Percentiles rank a stretch among this genome's conserved stretches.
Evolutionary conservation across 2,797 vertebrate species (phyloP).

Genomic region (Danio albolineatus): DNA sequence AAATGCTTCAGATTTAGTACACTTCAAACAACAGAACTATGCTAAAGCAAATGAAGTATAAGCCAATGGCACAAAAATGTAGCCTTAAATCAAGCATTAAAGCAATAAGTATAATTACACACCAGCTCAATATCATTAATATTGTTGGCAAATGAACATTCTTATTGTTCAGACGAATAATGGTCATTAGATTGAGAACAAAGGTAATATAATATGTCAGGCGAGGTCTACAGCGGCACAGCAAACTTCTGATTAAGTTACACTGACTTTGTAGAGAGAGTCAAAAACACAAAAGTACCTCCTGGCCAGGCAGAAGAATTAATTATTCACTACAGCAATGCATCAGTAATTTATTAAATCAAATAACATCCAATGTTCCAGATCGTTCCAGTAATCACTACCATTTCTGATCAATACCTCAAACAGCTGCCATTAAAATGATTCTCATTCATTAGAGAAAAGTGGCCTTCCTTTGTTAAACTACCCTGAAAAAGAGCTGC

Average conservation of each 20-base stretch:
- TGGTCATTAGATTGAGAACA: background rate
- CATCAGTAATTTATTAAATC: constrained; percentile 66
- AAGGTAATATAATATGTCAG: background rate
- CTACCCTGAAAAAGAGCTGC: constrained; percentile 26
- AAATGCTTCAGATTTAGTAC: no score
- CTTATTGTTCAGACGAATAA: background rate
- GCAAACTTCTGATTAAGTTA: background rate
- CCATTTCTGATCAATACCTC: constrained; percentile 57
- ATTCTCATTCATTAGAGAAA: constrained; percentile 55
- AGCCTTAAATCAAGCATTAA: background rate
- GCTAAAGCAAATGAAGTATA: background rate
- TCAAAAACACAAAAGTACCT: constrained; percentile 27
- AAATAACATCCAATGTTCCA: constrained; percentile 56
- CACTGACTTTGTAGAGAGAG: background rate
- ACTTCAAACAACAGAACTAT: no score
- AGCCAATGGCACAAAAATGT: background rate
- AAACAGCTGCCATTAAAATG: constrained; percentile 61
- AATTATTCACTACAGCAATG: constrained; percentile 57
- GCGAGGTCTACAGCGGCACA: background rate
- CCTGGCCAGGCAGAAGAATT: constrained; percentile 48
- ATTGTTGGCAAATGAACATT: background rate
- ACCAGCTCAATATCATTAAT: background rate
- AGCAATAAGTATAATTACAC: background rate
- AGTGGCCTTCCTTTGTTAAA: constrained; percentile 33
- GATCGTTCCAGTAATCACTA: constrained; percentile 58